Base-by-base conservation (phyloP, 2,888 invertebrate species). In the Lycocerus yunnanus region DNA sequence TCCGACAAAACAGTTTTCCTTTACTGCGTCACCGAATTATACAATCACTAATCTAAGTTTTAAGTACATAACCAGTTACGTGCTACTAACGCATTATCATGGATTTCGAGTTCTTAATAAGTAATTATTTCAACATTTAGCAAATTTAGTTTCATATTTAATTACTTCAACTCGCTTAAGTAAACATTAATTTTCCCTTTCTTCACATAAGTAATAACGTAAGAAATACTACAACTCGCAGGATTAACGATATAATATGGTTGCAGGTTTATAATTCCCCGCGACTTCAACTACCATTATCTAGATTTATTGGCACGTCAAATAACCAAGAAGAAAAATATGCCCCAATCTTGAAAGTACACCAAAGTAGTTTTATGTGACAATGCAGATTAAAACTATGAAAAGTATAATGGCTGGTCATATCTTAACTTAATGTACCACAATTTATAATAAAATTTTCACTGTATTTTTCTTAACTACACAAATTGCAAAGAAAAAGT, bases 271-370 rank as follows among this genome's bases (percentile, higher is more conserved):
- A 43, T 78, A 79, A 80, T 80, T 80, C 79, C 78, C 77, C 77
- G 79, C 79, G 79, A 43, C 43, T 43, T 43, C 43, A 43, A 79
- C 79, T 77, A 79, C 78, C 78, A 71, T 79, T 79, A 80, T 78
- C 79, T 79, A 80, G 80, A 80, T 80, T 80, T 79, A 80, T 79
- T 77, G 79, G 77, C 69, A 78, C 78, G 79, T 80, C 80, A 73
- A 75, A 72, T 73, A 74, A 73, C 73, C 73, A 78, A 77, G 72
- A 66, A 72, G 78, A 78, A 80, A 80, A 80, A 79, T 79, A 78
- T 79, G 79, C 77, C 78, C 77, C 79, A 74, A 72, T 78, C 72
- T 74, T 68, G 66, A 60, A 16, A 60, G 61, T 63, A 63, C 61
- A 63, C 20, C 16, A n/a, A 63, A 63, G 20, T 63, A 63, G 61